phyloP scores from a whole-genome alignment of 2,888 invertebrate genomes.

The Melangyna quadrimaculata region DNA sequence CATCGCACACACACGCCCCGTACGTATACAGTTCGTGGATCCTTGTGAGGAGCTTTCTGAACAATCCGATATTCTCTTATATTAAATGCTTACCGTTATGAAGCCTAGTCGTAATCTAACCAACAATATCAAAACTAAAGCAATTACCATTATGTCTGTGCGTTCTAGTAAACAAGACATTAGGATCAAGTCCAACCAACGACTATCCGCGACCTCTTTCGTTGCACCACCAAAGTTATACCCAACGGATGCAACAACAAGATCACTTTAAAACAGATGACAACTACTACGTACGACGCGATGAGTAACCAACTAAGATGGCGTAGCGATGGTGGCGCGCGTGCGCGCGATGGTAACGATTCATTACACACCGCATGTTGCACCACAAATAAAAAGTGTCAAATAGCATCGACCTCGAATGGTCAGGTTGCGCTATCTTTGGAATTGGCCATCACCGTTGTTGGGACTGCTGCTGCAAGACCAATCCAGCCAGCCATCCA shows the following conservation, averaged over 20 bases:
- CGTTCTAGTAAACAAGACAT: conserved; percentile 67
- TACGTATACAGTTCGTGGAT: not conserved
- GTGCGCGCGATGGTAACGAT: conserved; percentile 5
- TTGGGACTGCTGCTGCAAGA: not conserved
- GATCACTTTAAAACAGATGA: conserved; percentile 62
- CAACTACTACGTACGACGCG: conserved; percentile 12
- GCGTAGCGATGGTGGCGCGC: not conserved
- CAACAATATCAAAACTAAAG: conserved; percentile 60
- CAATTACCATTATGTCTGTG: conserved; percentile 67
- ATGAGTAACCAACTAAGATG: not conserved
- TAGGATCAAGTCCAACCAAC: conserved; percentile 37
- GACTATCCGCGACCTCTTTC: not conserved
- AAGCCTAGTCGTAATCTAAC: conserved; percentile 27
- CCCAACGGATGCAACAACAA: conserved; percentile 57
- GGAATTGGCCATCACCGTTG: conserved; percentile 37
- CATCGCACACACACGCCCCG: not conserved
- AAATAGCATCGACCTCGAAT: conserved; percentile 69
- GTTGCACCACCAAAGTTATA: conserved; percentile 11
- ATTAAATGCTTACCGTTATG: conserved; percentile 32
- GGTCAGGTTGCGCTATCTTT: conserved; percentile 60
- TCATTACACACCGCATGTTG: conserved; percentile 59
- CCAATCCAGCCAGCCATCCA: no score
- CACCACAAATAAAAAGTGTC: conserved; percentile 62
- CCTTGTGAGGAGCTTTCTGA: conserved; percentile 12
- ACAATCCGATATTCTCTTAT: not conserved